Percentiles rank a stretch among this genome's conserved stretches.
Conservation (phyloP, 2,797 vertebrate species). For the Enteromius trimaculatus region DNA sequence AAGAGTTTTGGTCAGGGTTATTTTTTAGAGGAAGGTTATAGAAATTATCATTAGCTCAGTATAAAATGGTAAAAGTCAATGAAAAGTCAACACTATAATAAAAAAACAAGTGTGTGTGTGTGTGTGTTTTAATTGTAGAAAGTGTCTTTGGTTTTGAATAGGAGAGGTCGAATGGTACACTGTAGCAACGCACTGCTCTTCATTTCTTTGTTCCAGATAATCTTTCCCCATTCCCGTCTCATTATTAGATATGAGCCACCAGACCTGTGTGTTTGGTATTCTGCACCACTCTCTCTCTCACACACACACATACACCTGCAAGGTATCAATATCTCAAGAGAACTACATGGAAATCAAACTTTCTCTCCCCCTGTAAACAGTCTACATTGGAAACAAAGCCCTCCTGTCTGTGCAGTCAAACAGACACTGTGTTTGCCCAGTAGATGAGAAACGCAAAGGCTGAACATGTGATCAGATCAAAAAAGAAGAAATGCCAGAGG, state of each 20-base stretch:
- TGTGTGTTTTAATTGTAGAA: slow-evolving; percentile 13
- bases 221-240: slow-evolving; percentile 18
- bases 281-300: background rate
- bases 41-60: background rate
- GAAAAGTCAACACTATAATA: slow-evolving; percentile 7
- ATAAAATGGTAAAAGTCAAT: background rate
- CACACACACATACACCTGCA: slow-evolving; percentile 24
- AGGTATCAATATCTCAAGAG: slow-evolving; percentile 54
- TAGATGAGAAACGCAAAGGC: slow-evolving; percentile 32
- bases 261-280: slow-evolving; percentile 33
- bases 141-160: background rate
- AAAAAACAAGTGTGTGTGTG: background rate
- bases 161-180: background rate
- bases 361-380: slow-evolving; percentile 50
- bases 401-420: slow-evolving; percentile 50
- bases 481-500: slow-evolving; percentile 20
- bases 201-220: slow-evolving; percentile 29
- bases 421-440: slow-evolving; percentile 29
- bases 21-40: background rate
- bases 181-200: background rate
- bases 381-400: slow-evolving; percentile 48
- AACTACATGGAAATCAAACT: slow-evolving; percentile 54
- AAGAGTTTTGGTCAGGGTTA: background rate
- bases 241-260: slow-evolving; percentile 31
- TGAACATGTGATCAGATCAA: slow-evolving; percentile 27